Percentiles rank a stretch among this genome's conserved stretches.
Evolutionary conservation across 2,113 vertebrate genomes (phyloP).

Genomic region (Leuciscus idus): DNA sequence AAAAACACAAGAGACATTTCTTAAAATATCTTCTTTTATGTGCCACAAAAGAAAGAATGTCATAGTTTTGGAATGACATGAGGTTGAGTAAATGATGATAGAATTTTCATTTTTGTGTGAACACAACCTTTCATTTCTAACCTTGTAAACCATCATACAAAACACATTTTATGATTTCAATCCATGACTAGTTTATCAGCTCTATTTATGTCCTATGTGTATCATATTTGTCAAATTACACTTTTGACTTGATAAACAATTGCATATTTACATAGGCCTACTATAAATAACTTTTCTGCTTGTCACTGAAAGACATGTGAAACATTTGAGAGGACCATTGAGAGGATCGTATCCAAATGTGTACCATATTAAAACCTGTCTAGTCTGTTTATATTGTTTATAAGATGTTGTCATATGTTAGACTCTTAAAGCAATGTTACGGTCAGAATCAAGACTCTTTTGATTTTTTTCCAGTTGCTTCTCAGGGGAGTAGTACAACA

Average conservation of each 20-base stretch:
- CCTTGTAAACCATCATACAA: neutral
- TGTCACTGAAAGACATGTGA: neutral
- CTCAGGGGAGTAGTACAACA: constrained; percentile 36
- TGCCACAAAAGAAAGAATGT: neutral
- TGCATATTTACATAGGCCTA: neutral
- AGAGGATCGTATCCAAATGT: neutral
- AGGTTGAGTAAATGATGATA: neutral
- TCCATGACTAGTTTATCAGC: neutral
- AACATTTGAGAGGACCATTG: too few relatives aligned
- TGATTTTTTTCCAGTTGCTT: constrained; percentile 31
- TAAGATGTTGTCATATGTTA: constrained; percentile 11
- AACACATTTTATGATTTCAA: neutral
- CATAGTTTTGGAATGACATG: neutral
- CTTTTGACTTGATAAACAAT: neutral
- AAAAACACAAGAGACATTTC: neutral
- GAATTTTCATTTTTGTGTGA: neutral
- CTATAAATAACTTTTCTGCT: neutral
- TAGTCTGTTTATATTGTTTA: constrained; percentile 20
- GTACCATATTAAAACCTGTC: neutral
- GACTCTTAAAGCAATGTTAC: constrained; percentile 1
- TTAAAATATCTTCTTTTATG: neutral
- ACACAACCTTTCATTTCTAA: neutral
- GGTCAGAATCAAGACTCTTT: constrained; percentile 18
- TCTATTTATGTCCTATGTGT: neutral
- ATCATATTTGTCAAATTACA: neutral